These are phyloP conservation scores for Columbina picui DNA, from an alignment of 2,113 vertebrate genomes.

Conservation along the genomic window DNA sequence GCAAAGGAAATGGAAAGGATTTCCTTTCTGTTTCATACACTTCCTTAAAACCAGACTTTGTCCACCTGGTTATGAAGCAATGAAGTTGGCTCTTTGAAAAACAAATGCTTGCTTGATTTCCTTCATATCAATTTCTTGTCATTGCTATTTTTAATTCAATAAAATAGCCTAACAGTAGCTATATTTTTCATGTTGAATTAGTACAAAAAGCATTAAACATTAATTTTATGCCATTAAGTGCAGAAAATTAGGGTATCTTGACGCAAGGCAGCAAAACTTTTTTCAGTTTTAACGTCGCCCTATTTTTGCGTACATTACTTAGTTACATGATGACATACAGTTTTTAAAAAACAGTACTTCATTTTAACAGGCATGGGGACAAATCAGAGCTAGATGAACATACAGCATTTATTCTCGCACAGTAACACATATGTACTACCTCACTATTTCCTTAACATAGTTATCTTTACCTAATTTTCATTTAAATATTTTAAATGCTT, in stretches of 20 bases:
- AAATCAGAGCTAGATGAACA: not conserved
- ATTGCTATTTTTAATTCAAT: not conserved
- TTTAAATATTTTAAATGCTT: not conserved
- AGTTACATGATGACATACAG: not conserved
- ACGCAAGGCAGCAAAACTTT: not conserved
- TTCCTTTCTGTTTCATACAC: conserved; percentile 51
- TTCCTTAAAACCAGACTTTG: conserved; percentile 45
- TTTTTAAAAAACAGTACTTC: not conserved
- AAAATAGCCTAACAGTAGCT: not conserved
- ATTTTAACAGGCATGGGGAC: not conserved
- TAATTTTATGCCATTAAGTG: not conserved
- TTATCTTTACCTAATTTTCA: not conserved
- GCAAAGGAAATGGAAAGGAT: conserved; percentile 60
- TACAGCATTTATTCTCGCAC: not conserved
- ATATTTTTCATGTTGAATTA: not conserved
- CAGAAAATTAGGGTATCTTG: not conserved
- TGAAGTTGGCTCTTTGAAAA: not conserved
- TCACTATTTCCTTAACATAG: not conserved
- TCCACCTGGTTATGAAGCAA: conserved; percentile 45
- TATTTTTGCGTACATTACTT: not conserved
- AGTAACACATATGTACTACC: not conserved
- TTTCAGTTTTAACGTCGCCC: not conserved
- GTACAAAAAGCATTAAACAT: not conserved
- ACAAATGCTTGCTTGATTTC: conserved; percentile 19
- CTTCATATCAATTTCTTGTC: not conserved